Base-by-base conservation (phyloP, 2,888 invertebrate species). In the Choreutis nemorana region DNA sequence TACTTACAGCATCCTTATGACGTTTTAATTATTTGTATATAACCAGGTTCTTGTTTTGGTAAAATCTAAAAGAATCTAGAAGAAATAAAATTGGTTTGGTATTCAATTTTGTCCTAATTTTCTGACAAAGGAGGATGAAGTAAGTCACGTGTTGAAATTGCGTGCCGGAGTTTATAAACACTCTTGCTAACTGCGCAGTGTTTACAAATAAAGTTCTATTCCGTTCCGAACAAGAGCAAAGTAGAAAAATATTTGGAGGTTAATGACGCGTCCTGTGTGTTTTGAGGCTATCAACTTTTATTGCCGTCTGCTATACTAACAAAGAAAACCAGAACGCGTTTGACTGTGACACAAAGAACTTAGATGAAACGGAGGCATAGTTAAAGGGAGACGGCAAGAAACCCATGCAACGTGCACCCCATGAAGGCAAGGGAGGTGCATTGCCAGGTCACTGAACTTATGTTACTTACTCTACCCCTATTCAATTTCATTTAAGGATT, bases 391-490 rank as follows among this genome's bases (percentile, higher is more conserved):
- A 67, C 43, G 49, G 55, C 42, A 44, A 39, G 36, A 49, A 49
- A 49, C 52, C 44, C 47, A 47, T 51, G 51, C 45, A 42, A 41
- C 34, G 34, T 61, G 66, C 71, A 72, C 71, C 71, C 70, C 65
- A 66, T 67, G 58, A 54, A 54, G 60, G 53, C 56, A 64, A 56
- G 64, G 71, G 70, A 65, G 52, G 53, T 55, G 53, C 51, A 54
- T 37, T 45, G n/a, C 44, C 61, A 58, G 75, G 72, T 75, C 73
- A 73, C 44, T 66, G 75, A 73, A 70, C 73, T 49, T 45, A 44
- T 50, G 40, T 49, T 53, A 50, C 53, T 51, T 56, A 50, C 53
- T 56, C 58, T 40, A 40, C 37, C 39, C 63, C 32, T 29, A 27
- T 32, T 28, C 26, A 14, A 14, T 23, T 11, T 28, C 28, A 31